These are phyloP conservation scores for Ophthalmolycus amberensis DNA, from an alignment of 2,113 vertebrate species.

Conservation along the genomic window DNA sequence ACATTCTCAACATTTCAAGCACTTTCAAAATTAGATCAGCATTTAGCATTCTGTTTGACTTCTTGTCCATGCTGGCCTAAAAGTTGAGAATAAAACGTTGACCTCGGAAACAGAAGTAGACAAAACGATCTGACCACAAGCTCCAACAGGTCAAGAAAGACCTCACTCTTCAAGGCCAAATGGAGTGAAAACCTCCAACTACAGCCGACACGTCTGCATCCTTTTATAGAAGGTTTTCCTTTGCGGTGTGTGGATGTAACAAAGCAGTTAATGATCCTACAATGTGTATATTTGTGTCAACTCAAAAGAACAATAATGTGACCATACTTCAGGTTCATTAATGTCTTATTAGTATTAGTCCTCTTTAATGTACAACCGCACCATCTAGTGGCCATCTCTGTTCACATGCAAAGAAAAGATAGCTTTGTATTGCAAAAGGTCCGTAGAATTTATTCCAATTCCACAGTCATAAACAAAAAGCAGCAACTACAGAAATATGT, in stretches of 20 bases:
- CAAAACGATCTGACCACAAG: background rate
- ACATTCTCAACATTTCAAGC: too few species aligned
- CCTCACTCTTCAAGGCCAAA: background rate
- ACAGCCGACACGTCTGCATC: background rate
- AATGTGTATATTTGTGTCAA: background rate
- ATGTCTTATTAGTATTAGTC: background rate
- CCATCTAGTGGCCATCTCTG: constrained; percentile 37
- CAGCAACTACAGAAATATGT: constrained; percentile 85
- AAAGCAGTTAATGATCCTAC: background rate
- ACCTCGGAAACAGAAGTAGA: background rate
- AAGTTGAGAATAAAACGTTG: too few species aligned
- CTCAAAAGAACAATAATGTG: background rate
- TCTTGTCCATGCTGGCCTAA: background rate
- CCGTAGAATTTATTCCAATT: constrained; percentile 87
- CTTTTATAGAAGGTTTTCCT: background rate
- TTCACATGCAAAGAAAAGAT: background rate
- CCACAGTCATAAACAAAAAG: constrained; percentile 84
- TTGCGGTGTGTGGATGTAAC: background rate
- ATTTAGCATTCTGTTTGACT: too few species aligned
- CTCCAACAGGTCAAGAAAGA: background rate
- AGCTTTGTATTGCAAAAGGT: constrained; percentile 67
- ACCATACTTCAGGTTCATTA: background rate
- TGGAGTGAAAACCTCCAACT: background rate
- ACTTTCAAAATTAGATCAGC: too few species aligned
- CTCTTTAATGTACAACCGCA: constrained; percentile 22